These are phyloP conservation scores for Tridacna gigas DNA, from an alignment of 2,888 invertebrate species.

Conservation along the genomic window DNA sequence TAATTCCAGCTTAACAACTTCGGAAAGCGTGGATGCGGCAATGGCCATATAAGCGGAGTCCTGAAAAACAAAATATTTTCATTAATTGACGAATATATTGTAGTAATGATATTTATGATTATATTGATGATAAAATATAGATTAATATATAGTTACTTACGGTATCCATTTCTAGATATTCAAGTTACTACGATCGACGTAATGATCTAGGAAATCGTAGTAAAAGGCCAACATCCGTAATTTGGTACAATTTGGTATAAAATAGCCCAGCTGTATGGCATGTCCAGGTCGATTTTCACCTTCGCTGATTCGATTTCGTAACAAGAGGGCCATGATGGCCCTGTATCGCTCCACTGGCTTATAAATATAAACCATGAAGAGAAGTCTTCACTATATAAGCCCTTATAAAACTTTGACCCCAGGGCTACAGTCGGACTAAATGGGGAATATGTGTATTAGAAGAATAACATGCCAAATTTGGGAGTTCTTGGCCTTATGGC, in stretches of 20 bases:
- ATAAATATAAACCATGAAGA: too few relatives aligned
- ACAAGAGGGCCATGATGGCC: too few relatives aligned
- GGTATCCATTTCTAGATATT: constrained; percentile 12
- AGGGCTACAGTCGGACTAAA: too few relatives aligned
- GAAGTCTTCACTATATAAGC: too few relatives aligned
- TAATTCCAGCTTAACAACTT: not conserved
- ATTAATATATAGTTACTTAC: not conserved
- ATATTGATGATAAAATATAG: not conserved
- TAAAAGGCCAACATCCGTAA: constrained; percentile 1
- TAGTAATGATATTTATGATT: too few relatives aligned
- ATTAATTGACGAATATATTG: too few relatives aligned
- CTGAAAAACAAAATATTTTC: not conserved
- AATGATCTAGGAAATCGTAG: not conserved
- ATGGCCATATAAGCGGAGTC: not conserved
- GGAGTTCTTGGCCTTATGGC: too few relatives aligned
- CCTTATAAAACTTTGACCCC: too few relatives aligned
- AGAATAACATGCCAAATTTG: too few relatives aligned
- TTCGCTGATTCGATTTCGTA: not conserved
- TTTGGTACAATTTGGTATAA: not conserved
- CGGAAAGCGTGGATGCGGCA: not conserved
- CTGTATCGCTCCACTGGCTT: too few relatives aligned
- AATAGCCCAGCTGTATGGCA: constrained; percentile 1
- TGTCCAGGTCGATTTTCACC: not conserved
- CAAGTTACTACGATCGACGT: not conserved
- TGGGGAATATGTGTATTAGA: too few relatives aligned